Conservation (phyloP, 2,888 invertebrate species). For the Eristalinus sepulchralis region DNA sequence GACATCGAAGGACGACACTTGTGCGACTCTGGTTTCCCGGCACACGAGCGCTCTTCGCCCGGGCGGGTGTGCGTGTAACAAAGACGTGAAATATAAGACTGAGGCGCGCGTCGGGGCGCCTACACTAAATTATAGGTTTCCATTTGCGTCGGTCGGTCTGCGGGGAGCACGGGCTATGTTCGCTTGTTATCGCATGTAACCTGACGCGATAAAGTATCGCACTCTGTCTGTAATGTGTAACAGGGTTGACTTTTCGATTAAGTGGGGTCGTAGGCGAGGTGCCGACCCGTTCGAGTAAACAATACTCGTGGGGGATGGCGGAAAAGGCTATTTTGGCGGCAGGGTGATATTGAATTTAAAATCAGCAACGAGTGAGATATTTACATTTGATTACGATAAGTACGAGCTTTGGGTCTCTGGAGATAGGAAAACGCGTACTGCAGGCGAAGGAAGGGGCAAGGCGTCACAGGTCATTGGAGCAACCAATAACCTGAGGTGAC, state of each 20-base stretch:
- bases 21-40: not conserved
- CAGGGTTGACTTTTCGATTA: not conserved
- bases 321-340: not conserved
- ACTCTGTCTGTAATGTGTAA: not conserved
- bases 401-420: not conserved
- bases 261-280: not conserved
- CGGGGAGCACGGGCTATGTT: not conserved
- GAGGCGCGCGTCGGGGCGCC: not conserved
- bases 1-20: not conserved
- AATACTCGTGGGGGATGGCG: not conserved
- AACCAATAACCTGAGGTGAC: not conserved
- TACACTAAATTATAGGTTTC: slow-evolving; percentile 18
- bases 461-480: not conserved
- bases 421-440: not conserved
- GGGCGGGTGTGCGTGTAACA: not conserved
- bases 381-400: not conserved
- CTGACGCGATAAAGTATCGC: slow-evolving; percentile 13
- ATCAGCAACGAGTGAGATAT: not conserved
- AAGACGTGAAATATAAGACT: not conserved
- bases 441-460: not conserved
- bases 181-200: slow-evolving; percentile 7
- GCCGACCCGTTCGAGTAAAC: not conserved
- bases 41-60: not conserved
- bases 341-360: not conserved
- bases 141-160: not conserved